Evolutionary conservation across 1,140 invertebrate species (phyloP).

Genomic region (Heterodera carotae): DNA sequence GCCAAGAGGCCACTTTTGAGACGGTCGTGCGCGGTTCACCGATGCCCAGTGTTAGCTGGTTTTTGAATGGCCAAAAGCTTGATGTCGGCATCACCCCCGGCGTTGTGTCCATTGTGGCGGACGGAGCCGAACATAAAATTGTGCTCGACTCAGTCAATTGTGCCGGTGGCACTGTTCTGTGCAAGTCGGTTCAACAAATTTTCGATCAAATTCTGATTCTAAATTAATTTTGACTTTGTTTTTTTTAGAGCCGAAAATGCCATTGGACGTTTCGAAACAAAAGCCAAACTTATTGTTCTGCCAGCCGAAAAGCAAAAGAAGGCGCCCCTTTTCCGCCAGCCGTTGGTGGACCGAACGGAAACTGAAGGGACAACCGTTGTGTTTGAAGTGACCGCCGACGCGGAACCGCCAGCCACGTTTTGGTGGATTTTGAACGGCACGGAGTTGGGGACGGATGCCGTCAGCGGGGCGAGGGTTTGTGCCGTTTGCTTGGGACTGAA

Average conservation of each 20-base stretch:
- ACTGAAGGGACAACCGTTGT: slow-evolving; percentile 59
- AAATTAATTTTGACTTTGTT: not conserved
- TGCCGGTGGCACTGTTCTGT: slow-evolving; percentile 61
- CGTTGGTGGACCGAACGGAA: slow-evolving; percentile 55
- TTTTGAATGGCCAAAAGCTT: slow-evolving; percentile 57
- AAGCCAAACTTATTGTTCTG: slow-evolving; percentile 61
- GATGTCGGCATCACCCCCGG: slow-evolving; percentile 47
- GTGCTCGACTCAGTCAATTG: slow-evolving; percentile 58
- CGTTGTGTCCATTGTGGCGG: slow-evolving; percentile 48
- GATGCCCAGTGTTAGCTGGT: slow-evolving; percentile 58
- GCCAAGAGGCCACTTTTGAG: slow-evolving; percentile 59
- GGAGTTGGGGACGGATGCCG: slow-evolving; percentile 32
- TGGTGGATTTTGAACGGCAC: slow-evolving; percentile 60
- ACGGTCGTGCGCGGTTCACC: slow-evolving; percentile 61
- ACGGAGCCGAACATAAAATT: slow-evolving; percentile 59
- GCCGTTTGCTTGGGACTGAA: not conserved
- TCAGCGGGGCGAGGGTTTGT: slow-evolving; percentile 4
- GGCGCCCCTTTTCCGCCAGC: slow-evolving; percentile 58
- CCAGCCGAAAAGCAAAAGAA: slow-evolving; percentile 61
- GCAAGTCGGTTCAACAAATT: slow-evolving; percentile 34
- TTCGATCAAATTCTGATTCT: not conserved
- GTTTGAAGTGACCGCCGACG: slow-evolving; percentile 63
- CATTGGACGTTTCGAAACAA: slow-evolving; percentile 63
- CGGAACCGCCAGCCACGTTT: slow-evolving; percentile 57
- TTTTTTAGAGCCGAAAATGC: slow-evolving; percentile 56